These are phyloP conservation scores for Sebastes itinus DNA, from an alignment of 2,797 vertebrate species.

Conservation along the genomic window DNA sequence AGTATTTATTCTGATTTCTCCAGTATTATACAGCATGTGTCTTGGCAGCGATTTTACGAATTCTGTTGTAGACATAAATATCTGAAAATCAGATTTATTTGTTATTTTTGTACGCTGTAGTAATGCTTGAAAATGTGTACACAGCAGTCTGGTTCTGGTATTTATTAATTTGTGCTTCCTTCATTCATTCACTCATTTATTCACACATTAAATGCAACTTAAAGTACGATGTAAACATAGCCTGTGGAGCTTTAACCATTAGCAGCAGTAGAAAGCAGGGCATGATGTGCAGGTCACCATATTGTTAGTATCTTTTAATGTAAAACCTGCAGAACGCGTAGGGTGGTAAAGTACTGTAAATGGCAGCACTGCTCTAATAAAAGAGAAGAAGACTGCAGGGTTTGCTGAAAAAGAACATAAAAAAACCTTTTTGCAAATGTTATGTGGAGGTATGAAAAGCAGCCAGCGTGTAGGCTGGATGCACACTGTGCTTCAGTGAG, in stretches of 20 bases:
- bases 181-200: neutral
- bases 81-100: neutral
- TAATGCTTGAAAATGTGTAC: neutral
- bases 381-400: neutral
- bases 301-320: neutral
- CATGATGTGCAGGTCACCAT: neutral
- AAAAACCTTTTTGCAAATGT: neutral
- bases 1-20: neutral
- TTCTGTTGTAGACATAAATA: neutral
- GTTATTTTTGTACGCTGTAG: neutral
- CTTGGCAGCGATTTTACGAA: neutral
- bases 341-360: neutral
- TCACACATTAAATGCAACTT: neutral
- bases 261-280: neutral
- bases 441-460: neutral
- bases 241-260: neutral
- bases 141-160: neutral
- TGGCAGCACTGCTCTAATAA: neutral
- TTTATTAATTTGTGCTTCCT: neutral
- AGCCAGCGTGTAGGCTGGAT: neutral
- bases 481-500: neutral
- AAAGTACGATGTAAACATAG: neutral
- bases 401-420: neutral
- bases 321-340: neutral
- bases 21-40: neutral